Percentiles rank a stretch among this genome's conserved stretches.
Conservation (phyloP, 2,888 invertebrate genomes). For the Rhabditoides inermis region DNA sequence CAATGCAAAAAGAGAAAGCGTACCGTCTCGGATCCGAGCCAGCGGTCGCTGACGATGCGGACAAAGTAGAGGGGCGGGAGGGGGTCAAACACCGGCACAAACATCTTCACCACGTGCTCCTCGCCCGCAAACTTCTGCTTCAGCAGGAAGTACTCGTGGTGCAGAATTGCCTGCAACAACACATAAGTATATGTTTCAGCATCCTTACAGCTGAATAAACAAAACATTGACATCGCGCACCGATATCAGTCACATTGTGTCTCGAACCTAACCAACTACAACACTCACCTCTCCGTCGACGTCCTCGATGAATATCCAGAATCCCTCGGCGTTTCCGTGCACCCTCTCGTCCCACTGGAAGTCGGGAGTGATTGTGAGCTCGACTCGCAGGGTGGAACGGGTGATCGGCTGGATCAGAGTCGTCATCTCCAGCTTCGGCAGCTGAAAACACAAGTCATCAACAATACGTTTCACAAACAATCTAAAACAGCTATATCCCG, state of each 20-base stretch:
- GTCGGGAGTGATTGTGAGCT: slow-evolving; percentile 92
- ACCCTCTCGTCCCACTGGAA: slow-evolving; percentile 95
- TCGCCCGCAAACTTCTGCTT: slow-evolving; percentile 84
- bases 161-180: slow-evolving; percentile 74
- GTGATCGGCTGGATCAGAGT: slow-evolving; percentile 98
- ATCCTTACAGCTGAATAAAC: too few relatives aligned
- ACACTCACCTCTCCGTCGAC: slow-evolving; percentile 62
- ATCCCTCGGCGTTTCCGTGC: slow-evolving; percentile 61
- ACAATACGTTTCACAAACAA: neutral
- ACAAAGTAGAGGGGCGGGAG: slow-evolving; percentile 96
- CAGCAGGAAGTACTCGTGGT: slow-evolving; percentile 87
- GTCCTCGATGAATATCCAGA: slow-evolving; percentile 64
- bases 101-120: slow-evolving; percentile 92
- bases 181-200: too few relatives aligned
- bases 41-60: slow-evolving; percentile 59
- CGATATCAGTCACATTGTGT: too few relatives aligned
- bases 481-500: neutral
- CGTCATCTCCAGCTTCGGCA: slow-evolving; percentile 86
- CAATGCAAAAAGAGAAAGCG: neutral
- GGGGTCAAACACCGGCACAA: slow-evolving; percentile 96
- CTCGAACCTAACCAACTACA: too few relatives aligned
- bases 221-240: too few relatives aligned
- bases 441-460: slow-evolving; percentile 53
- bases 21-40: slow-evolving; percentile 54
- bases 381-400: slow-evolving; percentile 74